phyloP scores from a whole-genome alignment of 2,888 invertebrate genomes.

The Beris morrisii region DNA sequence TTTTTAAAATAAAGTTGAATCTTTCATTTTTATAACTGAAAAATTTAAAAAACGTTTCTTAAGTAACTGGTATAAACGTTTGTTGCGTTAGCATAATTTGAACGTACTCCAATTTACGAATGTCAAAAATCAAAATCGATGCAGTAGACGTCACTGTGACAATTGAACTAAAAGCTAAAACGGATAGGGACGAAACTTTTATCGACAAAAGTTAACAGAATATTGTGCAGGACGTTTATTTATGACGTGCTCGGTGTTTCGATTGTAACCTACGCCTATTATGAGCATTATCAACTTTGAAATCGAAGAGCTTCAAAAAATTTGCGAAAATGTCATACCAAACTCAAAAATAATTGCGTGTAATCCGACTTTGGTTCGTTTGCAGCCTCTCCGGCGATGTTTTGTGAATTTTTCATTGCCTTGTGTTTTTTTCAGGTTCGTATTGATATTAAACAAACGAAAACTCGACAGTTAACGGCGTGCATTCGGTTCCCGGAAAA shows the following conservation, averaged over 20 bases:
- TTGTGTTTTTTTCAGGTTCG: constrained; percentile 48
- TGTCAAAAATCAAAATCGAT: too few species aligned
- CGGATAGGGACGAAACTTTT: too few species aligned
- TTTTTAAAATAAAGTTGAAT: too few species aligned
- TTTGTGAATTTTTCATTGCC: not conserved
- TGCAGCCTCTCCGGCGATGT: not conserved
- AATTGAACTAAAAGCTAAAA: too few species aligned
- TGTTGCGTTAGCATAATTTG: too few species aligned
- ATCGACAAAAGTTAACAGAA: too few species aligned
- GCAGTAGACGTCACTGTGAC: too few species aligned
- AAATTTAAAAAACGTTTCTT: too few species aligned
- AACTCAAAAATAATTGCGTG: constrained; percentile 68
- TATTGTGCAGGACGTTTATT: too few species aligned
- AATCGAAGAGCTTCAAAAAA: constrained; percentile 64
- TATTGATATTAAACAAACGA: constrained; percentile 67
- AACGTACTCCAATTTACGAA: too few species aligned
- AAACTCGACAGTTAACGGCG: constrained; percentile 64
- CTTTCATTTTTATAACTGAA: too few species aligned
- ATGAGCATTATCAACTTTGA: constrained; percentile 70
- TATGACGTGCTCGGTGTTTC: not conserved
- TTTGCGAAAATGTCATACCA: constrained; percentile 64
- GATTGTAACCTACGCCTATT: constrained; percentile 40
- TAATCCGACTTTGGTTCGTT: constrained; percentile 62
- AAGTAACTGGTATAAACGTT: too few species aligned
- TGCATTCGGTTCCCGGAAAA: constrained; percentile 68